Evolutionary conservation across 2,797 vertebrate species (phyloP).

Genomic region (Fistularia tabacaria): DNA sequence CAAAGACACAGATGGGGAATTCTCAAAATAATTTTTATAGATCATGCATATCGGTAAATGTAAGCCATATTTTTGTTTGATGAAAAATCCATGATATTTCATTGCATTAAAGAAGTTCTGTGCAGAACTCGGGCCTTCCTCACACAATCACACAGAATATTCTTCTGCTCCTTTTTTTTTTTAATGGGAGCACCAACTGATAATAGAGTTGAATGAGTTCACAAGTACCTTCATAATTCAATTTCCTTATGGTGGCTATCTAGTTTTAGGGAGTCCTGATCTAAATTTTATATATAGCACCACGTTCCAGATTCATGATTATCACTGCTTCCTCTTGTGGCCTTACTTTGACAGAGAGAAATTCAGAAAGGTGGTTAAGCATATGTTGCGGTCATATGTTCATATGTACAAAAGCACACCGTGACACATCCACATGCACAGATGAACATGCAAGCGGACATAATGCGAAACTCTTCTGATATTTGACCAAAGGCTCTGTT

Average conservation of each 20-base stretch:
- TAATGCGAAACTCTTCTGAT: too few relatives aligned
- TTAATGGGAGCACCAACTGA: slow-evolving; percentile 19
- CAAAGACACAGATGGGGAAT: too few relatives aligned
- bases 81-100: too few relatives aligned
- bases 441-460: not conserved
- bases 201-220: slow-evolving; percentile 39
- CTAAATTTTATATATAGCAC: slow-evolving; percentile 70
- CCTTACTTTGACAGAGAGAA: slow-evolving; percentile 36
- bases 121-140: too few relatives aligned
- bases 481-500: slow-evolving; percentile 5
- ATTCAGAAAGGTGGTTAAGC: slow-evolving; percentile 17
- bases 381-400: slow-evolving; percentile 13
- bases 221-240: slow-evolving; percentile 40
- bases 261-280: slow-evolving; percentile 64
- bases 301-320: slow-evolving; percentile 66
- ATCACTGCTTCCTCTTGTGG: slow-evolving; percentile 33
- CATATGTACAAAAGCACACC: not conserved
- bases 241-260: slow-evolving; percentile 38
- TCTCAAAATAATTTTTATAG: too few relatives aligned
- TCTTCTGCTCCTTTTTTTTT: slow-evolving; percentile 4
- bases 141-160: not conserved
- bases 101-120: slow-evolving; percentile 5
- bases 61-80: too few relatives aligned
- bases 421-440: slow-evolving; percentile 9
- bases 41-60: too few relatives aligned